Evolutionary conservation across 2,797 vertebrate genomes (phyloP).

Genomic region (Leptoclinus maculatus): DNA sequence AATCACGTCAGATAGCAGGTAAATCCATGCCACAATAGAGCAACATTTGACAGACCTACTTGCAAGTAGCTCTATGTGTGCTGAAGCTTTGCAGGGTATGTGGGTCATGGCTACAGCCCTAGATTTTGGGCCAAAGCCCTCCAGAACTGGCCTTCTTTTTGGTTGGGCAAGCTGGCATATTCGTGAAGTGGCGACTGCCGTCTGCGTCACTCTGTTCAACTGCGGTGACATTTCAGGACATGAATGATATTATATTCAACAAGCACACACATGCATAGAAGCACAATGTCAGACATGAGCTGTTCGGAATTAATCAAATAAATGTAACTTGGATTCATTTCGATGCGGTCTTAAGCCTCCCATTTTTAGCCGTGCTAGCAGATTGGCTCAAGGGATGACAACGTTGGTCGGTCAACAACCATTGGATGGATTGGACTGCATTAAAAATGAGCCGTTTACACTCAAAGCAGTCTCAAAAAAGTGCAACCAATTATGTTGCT

Average conservation of each 20-base stretch:
- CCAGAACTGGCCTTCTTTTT: slow-evolving; percentile 32
- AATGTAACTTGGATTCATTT: not conserved
- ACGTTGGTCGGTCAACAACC: not conserved
- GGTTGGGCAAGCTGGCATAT: slow-evolving; percentile 76
- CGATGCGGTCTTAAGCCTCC: not conserved
- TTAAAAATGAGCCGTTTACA: not conserved
- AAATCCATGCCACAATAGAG: not conserved
- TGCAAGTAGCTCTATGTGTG: slow-evolving; percentile 77
- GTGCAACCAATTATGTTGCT: not conserved
- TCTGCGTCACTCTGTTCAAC: slow-evolving; percentile 63
- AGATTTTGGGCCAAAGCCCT: not conserved
- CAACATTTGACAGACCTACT: slow-evolving; percentile 55
- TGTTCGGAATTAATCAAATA: not conserved
- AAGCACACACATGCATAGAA: not conserved
- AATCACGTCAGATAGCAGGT: not conserved
- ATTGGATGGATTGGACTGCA: not conserved
- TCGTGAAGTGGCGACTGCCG: slow-evolving; percentile 57
- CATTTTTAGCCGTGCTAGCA: not conserved
- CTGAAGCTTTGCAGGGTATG: slow-evolving; percentile 51
- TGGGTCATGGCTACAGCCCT: slow-evolving; percentile 7
- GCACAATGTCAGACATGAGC: not conserved
- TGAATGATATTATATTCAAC: not conserved
- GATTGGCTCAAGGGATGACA: not conserved
- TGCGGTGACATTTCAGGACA: slow-evolving; percentile 40
- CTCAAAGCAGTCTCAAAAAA: not conserved